Conservation (phyloP, 2,888 invertebrate species). For the Nymphalis polychloros region DNA sequence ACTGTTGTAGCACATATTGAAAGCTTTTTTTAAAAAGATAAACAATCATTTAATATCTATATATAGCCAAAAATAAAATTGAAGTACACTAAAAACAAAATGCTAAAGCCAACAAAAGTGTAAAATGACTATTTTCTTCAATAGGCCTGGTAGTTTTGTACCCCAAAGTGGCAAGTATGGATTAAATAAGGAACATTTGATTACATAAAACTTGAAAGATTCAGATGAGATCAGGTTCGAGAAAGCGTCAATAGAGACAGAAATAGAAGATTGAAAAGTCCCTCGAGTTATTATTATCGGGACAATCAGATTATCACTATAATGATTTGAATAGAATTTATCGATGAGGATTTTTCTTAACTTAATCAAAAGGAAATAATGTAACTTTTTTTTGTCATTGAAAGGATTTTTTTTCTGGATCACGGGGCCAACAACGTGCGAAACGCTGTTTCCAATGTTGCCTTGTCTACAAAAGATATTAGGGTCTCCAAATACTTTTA, state of each 20-base stretch:
- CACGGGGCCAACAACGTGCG: neutral
- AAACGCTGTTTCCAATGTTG: neutral
- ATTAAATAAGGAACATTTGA: neutral
- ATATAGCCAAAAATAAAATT: too few species aligned
- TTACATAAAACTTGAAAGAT: constrained; percentile 9
- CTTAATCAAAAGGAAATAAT: neutral
- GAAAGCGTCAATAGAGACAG: neutral
- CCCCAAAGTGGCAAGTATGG: too few species aligned
- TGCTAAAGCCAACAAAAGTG: too few species aligned
- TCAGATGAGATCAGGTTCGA: neutral
- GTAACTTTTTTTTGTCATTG: neutral
- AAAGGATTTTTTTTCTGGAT: neutral
- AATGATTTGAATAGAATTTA: constrained; percentile 10
- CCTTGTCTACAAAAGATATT: neutral
- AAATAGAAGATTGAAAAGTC: constrained; percentile 9
- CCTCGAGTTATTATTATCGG: constrained; percentile 12
- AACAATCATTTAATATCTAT: too few species aligned
- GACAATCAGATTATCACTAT: constrained; percentile 12
- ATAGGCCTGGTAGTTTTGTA: too few species aligned
- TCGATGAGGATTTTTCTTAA: neutral
- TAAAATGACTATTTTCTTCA: too few species aligned
- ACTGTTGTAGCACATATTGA: too few species aligned
- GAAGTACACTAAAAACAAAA: too few species aligned
- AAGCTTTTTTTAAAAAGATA: too few species aligned
- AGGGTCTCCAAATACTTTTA: neutral